Conservation (phyloP, 2,888 invertebrate genomes). For the Oxystoma pomonae region DNA sequence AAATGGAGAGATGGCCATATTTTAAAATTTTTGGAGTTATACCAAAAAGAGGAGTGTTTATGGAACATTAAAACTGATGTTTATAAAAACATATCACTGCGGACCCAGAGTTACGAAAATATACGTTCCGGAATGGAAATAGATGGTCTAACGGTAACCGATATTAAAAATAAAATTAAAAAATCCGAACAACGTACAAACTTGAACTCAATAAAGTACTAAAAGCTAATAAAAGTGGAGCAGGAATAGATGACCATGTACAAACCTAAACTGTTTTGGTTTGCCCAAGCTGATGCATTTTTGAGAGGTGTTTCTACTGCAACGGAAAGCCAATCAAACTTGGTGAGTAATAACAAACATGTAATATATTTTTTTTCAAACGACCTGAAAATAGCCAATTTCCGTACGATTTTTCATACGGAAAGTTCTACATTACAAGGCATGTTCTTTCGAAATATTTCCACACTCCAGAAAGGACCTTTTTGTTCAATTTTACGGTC, state of each 20-base stretch:
- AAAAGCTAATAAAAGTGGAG: slow-evolving; percentile 35
- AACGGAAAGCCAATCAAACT: slow-evolving; percentile 15
- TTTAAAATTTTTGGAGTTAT: slow-evolving; percentile 5
- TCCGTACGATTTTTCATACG: too few species aligned
- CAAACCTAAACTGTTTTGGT: slow-evolving; percentile 13
- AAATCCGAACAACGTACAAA: slow-evolving; percentile 33
- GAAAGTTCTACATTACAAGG: too few species aligned
- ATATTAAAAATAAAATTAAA: slow-evolving; percentile 15
- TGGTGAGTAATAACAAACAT: slow-evolving; percentile 11
- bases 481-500: too few species aligned
- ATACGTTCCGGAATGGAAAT: slow-evolving; percentile 6
- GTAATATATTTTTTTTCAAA: too few species aligned
- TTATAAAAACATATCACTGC: slow-evolving; percentile 1
- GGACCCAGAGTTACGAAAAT: slow-evolving; percentile 1
- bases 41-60: background rate
- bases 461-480: too few species aligned
- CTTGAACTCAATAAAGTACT: slow-evolving; percentile 34
- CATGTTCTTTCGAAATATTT: too few species aligned
- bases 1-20: slow-evolving; percentile 9
- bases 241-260: slow-evolving; percentile 30
- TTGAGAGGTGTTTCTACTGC: slow-evolving; percentile 10
- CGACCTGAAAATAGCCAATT: too few species aligned
- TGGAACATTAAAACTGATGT: background rate
- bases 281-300: slow-evolving; percentile 15
- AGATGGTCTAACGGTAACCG: slow-evolving; percentile 2